Evolutionary conservation across 92 coral and sea anemone species (phyloP).

Genomic region (Hydrozoanthus gracilis): DNA sequence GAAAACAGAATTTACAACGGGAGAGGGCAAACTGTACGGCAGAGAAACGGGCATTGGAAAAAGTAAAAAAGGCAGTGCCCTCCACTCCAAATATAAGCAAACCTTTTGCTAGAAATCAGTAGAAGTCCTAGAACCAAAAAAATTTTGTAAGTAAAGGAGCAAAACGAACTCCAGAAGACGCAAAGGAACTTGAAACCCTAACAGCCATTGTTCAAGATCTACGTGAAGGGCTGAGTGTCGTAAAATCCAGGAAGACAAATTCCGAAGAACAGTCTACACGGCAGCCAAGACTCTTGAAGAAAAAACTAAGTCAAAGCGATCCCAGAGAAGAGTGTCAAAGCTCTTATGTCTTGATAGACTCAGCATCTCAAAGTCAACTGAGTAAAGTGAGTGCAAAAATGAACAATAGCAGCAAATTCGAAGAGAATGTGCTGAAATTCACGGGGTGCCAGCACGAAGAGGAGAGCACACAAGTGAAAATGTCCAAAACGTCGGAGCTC

Average conservation of each 20-base stretch:
- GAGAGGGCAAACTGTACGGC: slow-evolving; percentile 14
- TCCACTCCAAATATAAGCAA: not conserved
- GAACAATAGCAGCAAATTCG: no score
- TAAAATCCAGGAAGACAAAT: not conserved
- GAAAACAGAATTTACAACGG: not conserved
- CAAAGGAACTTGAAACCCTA: not conserved
- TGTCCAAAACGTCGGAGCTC: no score
- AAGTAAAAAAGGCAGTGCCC: slow-evolving; percentile 6
- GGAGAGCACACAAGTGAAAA: no score
- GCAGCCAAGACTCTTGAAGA: slow-evolving; percentile 13
- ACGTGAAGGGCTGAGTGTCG: not conserved
- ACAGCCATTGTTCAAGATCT: not conserved
- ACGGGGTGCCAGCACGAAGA: no score
- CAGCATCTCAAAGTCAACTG: not conserved
- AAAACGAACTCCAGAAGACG: not conserved
- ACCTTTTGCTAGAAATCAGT: not conserved
- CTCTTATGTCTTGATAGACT: not conserved
- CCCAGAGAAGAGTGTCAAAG: not conserved
- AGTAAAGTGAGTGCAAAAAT: not conserved
- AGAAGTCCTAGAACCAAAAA: not conserved
- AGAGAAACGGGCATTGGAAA: not conserved
- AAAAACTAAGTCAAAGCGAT: not conserved
- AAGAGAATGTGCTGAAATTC: no score
- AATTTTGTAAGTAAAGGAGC: not conserved
- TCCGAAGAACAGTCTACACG: slow-evolving; percentile 13